phyloP scores from a whole-genome alignment of 2,888 invertebrate genomes.

The Eumacrocentrus americanus region DNA sequence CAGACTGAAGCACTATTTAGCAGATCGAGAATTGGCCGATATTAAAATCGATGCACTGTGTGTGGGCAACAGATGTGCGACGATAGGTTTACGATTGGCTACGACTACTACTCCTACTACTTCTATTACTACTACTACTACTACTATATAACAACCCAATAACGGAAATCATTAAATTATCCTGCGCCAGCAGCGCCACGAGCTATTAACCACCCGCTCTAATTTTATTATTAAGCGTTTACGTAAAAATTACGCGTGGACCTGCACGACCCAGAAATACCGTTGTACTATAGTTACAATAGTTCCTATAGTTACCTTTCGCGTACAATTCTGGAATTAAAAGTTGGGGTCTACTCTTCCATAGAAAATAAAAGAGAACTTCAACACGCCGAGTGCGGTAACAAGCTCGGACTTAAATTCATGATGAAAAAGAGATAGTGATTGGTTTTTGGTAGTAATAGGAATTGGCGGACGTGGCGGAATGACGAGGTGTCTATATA shows the following conservation, averaged over 20 bases:
- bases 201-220: constrained; percentile 51
- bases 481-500: constrained; percentile 48
- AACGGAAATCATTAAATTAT: constrained; percentile 60
- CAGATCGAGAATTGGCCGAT: constrained; percentile 14
- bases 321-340: constrained; percentile 4
- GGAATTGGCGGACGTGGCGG: constrained; percentile 41
- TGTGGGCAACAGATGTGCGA: constrained; percentile 56
- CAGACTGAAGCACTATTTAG: background rate
- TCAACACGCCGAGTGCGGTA: too few species aligned
- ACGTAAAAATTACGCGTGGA: constrained; percentile 42
- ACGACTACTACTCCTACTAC: too few species aligned
- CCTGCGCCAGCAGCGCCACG: constrained; percentile 46
- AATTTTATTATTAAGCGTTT: constrained; percentile 54
- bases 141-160: too few species aligned
- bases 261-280: background rate
- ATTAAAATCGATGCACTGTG: constrained; percentile 20
- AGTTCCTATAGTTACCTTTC: too few species aligned
- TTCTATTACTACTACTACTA: too few species aligned
- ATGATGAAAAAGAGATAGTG: background rate
- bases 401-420: constrained; percentile 5
- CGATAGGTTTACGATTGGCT: constrained; percentile 55
- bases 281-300: too few species aligned
- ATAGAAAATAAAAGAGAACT: too few species aligned
- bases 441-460: constrained; percentile 8
- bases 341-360: too few species aligned